Evolutionary conservation across 2,113 vertebrate species (phyloP), one percentile per base, ranked within the genome.

Genomic region (Nycticorax nycticorax): DNA sequence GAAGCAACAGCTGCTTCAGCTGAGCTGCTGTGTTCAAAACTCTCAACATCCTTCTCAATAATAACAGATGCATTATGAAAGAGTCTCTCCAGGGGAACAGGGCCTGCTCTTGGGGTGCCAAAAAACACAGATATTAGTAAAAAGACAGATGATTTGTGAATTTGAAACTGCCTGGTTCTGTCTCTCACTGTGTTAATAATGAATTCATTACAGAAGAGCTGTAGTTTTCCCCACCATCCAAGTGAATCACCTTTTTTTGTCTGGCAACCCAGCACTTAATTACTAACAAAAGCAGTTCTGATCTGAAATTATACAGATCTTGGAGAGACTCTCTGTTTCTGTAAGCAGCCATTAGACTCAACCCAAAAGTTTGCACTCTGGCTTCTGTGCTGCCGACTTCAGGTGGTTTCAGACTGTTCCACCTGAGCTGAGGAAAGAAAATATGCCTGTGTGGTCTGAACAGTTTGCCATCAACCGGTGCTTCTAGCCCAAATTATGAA

Each of bases 61-160:
- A 96, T 89, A 96, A 95, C 91, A 96, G 93, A 96, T 96, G 93
- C 85, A 92, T 96, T 96, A 96, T 85, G 89, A 97, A 96, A 89
- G 88, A 75, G 32, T 33, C 37, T 93, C 96, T 96, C 95, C 64
- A 88, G 94, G 95, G 97, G 56, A 92, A 97, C 8, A 5, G 37
- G 77, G 90, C 75, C 90, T 84, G 79, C 68, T 92, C 82, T 94
- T 18, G 30, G 76, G 87, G 82, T 95, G 95, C 97, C 97, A 97
- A 97, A 94, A 96, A 37, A 1, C 82, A 96, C 91, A 97, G 88
- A 92, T 97, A 97, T 93, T 96, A 94, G 78, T 85, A 92, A 92
- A 96, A 96, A 92, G 94, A 89, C 80, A 95, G 93, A 97, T 92
- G 93, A 97, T 95, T 96, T 95, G 86, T 94, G 91, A 95, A 97